Evolutionary conservation across 2,797 vertebrate genomes (phyloP), one percentile per base, ranked within the genome.

Genomic region (Sebastiscus tertius): DNA sequence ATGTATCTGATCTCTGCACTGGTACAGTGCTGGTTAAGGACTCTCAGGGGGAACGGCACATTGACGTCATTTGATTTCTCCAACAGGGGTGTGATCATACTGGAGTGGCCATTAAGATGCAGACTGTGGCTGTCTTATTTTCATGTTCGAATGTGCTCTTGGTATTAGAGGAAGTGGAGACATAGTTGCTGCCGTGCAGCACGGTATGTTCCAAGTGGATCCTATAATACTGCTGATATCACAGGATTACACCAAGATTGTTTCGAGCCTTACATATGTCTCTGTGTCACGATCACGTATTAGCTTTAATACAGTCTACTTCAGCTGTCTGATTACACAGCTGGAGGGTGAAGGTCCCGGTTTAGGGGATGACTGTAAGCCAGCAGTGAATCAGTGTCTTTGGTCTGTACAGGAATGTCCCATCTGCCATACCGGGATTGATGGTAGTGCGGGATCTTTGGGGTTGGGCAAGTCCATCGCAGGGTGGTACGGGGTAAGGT

Each of bases 161-260:
- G 13, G 27, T 72, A 29, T 78, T 46, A 67, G 56, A 80, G 56
- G 29, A 75, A 62, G 60, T 62, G 66, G 62, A 75, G 56, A 68
- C 75, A 70, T 33, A 78, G 73, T 60, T 83, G 64, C 83, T 59
- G 31, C 69, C 1, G 16, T 54, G 62, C 69, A 2, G 16, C 46
- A 65, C 72, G 56, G 33, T 63, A 29, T 78, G 77, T 72, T 80
- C 73, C 26, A 27, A 78, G 65, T 68, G 18, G 74, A 78, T 88
- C 64, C 83, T 79, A 73, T 88, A 82, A 89, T 89, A 60, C 83
- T 26, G 87, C 81, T 68, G 75, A 86, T 88, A 90, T 92, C 84
- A 73, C 73, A 91, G 92, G 90, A 94, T 92, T 92, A 93, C 64
- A 52, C 60, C 69, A 68, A 91, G 89, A 92, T 88, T 84, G 86